phyloP scores from a whole-genome alignment of 2,113 vertebrate genomes.

The Procavia capensis region DNA sequence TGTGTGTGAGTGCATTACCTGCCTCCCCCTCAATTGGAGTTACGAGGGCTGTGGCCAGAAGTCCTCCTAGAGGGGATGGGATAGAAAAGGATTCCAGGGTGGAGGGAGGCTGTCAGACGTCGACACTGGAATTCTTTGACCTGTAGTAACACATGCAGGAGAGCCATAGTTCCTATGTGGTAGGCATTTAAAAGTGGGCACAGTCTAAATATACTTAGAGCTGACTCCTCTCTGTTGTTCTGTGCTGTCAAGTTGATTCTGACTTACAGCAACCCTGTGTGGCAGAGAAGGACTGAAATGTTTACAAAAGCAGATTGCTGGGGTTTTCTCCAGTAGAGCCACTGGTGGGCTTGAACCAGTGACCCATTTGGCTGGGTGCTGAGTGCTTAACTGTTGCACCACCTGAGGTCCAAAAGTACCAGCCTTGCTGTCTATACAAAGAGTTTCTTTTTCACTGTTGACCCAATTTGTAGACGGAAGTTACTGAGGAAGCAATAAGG shows the following conservation, averaged over 20 bases:
- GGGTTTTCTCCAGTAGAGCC: too few species aligned
- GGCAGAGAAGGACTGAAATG: too few species aligned
- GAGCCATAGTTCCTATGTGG: not conserved
- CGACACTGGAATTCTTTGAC: not conserved
- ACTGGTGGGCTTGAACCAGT: too few species aligned
- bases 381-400: too few species aligned
- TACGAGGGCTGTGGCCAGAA: not conserved
- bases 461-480: not conserved
- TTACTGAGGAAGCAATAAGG: not conserved
- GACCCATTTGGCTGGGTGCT: too few species aligned
- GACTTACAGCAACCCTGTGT: too few species aligned
- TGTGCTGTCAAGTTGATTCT: too few species aligned
- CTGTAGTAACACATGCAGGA: accelerated
- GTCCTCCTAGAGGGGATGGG: not conserved
- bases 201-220: not conserved
- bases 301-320: too few species aligned
- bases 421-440: not conserved
- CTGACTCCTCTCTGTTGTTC: too few species aligned
- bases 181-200: not conserved
- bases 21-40: not conserved
- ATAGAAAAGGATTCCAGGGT: not conserved
- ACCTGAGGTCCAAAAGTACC: too few species aligned
- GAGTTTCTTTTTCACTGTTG: not conserved
- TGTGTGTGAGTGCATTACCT: not conserved
- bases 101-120: not conserved